Evolutionary conservation across 2,113 vertebrate species (phyloP).

Genomic region (Antechinus flavipes): DNA sequence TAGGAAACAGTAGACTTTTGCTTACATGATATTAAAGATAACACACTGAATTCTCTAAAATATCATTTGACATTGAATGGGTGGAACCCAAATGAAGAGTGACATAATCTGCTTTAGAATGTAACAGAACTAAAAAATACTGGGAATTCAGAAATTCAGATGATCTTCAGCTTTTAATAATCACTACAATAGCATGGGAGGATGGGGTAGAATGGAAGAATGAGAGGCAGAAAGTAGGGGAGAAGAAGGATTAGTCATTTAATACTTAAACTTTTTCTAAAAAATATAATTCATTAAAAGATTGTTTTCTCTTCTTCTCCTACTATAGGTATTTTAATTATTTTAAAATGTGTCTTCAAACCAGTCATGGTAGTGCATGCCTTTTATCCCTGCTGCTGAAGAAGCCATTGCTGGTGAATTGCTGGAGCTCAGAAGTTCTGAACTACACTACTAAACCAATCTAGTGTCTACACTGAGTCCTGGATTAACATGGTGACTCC

Average conservation of each 20-base stretch:
- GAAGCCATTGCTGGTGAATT: not conserved
- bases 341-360: not conserved
- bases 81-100: not conserved
- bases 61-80: conserved; percentile 1
- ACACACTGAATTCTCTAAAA: not conserved
- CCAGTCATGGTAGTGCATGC: not conserved
- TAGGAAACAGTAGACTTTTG: not conserved
- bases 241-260: conserved; percentile 47
- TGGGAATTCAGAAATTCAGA: not conserved
- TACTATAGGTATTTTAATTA: not conserved
- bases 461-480: not conserved
- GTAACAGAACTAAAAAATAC: not conserved
- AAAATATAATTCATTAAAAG: not conserved
- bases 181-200: conserved; percentile 51
- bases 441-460: not conserved
- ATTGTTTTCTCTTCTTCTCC: not conserved
- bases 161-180: conserved; percentile 50
- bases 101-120: not conserved
- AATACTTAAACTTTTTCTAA: conserved; percentile 61
- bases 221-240: conserved; percentile 14
- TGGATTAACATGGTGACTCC: not conserved
- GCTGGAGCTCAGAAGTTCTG: not conserved
- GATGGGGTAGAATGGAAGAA: conserved; percentile 34
- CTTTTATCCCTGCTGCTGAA: not conserved
- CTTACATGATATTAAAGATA: not conserved